Evolutionary conservation across 2,888 invertebrate species (phyloP), one percentile per base, ranked within the genome.

Genomic region (Hipparchia sbordonii): DNA sequence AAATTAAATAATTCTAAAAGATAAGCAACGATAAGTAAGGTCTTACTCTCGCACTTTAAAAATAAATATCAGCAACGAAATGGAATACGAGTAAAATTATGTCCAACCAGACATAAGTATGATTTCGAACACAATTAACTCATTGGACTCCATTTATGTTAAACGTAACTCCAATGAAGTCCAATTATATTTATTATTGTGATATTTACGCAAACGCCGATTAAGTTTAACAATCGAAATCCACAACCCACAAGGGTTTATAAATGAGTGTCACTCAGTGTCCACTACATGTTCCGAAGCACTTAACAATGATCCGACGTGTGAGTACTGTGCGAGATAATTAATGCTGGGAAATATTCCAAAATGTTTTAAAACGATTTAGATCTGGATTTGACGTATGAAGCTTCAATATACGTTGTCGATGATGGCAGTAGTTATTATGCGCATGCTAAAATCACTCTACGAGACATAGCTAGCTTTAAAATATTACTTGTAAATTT

Each of bases 261-360:
- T 52, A 12, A 52, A 52, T 12, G 65, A 33, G 46, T 68, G 59
- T 60, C 68, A 68, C 68, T 68, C 48, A 45, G 59, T 23, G 59
- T 68, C 68, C 68, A 68, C 59, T 60, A 7, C 46, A 59, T 33
- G 68, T 23, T 7, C 10, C 51, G 59, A 12, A 23, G 59, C 54
- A 56, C 63, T 63, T 2, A 51, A 23, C 63, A 23, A 10, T 23
- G 65, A 65, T 66, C 13, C 51, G 46, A 10, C 48, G 68, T 12
- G 57, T 8, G 46, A 60, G 45, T 6, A 13, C 52, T 13, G 45
- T 8, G 13, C 56, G 12, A 10, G 51, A 13, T 12, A 48, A 68
- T 68, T 68, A 48, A 68, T 48, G 12, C 59, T 10, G 67, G 67
- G 46, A 59, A 56, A 68, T 68, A 68, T 73, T 65, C 63, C 45